phyloP scores from a whole-genome alignment of 2,888 invertebrate genomes.

The Lepidochrysops patricia region DNA sequence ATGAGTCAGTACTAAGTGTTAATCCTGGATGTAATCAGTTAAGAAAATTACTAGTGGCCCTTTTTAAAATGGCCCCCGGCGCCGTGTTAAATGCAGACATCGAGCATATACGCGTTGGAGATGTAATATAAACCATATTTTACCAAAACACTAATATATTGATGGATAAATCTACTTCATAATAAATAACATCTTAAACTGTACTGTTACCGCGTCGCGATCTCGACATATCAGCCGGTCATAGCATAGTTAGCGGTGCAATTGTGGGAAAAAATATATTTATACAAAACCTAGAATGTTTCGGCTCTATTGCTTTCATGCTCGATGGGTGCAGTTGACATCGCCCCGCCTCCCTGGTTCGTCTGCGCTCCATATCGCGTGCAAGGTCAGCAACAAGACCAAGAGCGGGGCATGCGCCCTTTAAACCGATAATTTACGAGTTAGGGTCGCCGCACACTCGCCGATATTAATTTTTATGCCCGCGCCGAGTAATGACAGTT shows the following conservation, averaged over 20 bases:
- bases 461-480: constrained; percentile 28
- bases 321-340: background rate
- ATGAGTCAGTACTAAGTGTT: background rate
- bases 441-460: constrained; percentile 20
- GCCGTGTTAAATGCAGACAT: no score
- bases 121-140: no score
- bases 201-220: no score
- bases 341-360: background rate
- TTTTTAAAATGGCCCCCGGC: background rate
- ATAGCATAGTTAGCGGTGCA: no score
- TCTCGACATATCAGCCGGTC: no score
- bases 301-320: no score
- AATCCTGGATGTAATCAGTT: constrained; percentile 1
- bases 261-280: no score
- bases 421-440: constrained; percentile 40
- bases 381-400: constrained; percentile 41
- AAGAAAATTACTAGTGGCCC: background rate
- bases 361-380: constrained; percentile 37
- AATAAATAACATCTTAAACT: no score
- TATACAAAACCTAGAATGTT: no score
- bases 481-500: background rate
- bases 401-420: constrained; percentile 34
- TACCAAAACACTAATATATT: no score
- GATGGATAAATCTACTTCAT: no score
- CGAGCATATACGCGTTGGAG: no score